phyloP scores from a whole-genome alignment of 53 echinoderm and acorn worm genomes.

The Paracentrotus lividus region DNA sequence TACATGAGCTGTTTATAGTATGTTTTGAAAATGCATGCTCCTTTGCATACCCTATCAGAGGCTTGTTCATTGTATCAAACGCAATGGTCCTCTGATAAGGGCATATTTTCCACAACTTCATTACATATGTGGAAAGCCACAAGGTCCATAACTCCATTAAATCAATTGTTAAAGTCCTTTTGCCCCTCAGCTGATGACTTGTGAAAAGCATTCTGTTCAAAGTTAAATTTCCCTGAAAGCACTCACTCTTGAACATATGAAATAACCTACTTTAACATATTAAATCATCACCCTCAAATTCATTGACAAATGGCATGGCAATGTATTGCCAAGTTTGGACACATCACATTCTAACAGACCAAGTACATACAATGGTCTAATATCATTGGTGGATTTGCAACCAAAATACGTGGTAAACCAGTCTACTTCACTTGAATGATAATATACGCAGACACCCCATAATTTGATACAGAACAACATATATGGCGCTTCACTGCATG shows the following conservation, averaged over 20 bases:
- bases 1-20: background rate
- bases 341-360: background rate
- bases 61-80: background rate
- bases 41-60: background rate
- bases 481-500: background rate
- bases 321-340: background rate
- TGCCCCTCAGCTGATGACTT: background rate
- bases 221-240: conserved; percentile 19
- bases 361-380: background rate
- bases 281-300: background rate
- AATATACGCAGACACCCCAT: background rate
- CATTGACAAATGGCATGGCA: background rate
- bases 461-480: background rate
- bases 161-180: background rate
- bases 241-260: too few relatives aligned
- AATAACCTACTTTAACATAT: background rate
- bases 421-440: background rate
- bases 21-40: background rate
- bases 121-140: background rate
- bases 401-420: background rate
- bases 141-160: background rate
- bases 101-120: background rate
- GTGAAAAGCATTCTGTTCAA: background rate
- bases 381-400: background rate
- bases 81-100: background rate